Evolutionary conservation across 2,797 vertebrate genomes (phyloP).

Genomic region (Mallotus villosus): DNA sequence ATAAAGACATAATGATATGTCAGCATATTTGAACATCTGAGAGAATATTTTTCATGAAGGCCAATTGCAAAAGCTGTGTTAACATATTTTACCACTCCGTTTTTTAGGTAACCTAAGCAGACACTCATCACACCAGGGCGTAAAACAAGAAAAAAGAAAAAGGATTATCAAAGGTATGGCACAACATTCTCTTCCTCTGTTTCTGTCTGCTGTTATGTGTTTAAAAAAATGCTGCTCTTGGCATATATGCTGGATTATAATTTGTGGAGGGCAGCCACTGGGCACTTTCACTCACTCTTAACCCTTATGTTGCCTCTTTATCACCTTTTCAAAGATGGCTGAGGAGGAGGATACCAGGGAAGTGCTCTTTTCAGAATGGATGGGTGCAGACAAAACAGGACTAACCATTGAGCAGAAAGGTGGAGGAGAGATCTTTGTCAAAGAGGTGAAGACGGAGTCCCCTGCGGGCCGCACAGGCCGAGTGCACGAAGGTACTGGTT

Average conservation of each 20-base stretch:
- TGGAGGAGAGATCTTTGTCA: slow-evolving; percentile 85
- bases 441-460: slow-evolving; percentile 86
- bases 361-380: slow-evolving; percentile 89
- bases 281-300: neutral
- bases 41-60: neutral
- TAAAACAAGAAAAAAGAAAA: slow-evolving; percentile 45
- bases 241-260: too few species aligned
- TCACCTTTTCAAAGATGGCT: slow-evolving; percentile 76
- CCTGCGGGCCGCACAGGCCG: slow-evolving; percentile 85
- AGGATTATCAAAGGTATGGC: slow-evolving; percentile 38
- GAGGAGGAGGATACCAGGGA: slow-evolving; percentile 88
- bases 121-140: slow-evolving; percentile 46
- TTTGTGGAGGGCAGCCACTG: too few species aligned
- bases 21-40: neutral
- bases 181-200: neutral
- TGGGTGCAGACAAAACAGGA: slow-evolving; percentile 87
- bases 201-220: neutral
- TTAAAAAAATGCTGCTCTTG: too few species aligned
- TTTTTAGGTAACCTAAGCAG: slow-evolving; percentile 58
- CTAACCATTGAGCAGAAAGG: slow-evolving; percentile 87
- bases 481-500: slow-evolving; percentile 84
- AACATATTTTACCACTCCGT: slow-evolving; percentile 6
- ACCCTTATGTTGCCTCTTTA: slow-evolving; percentile 14
- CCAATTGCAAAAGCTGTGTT: neutral
- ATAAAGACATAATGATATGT: neutral